Evolutionary conservation across 2,113 vertebrate genomes (phyloP).

Genomic region (Sander vitreus): DNA sequence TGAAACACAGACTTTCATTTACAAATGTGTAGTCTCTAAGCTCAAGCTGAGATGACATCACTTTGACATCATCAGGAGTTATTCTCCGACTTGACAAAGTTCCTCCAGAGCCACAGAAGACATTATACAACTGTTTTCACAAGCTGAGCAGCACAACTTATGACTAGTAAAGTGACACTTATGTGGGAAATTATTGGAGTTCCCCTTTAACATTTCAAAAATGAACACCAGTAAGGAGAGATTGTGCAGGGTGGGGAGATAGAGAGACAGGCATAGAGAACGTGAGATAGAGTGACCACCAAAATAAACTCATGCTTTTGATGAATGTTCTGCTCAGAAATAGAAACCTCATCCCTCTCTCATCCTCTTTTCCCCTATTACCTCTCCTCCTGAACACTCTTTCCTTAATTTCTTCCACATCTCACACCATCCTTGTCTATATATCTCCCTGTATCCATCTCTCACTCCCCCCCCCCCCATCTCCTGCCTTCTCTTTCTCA

Average conservation of each 20-base stretch:
- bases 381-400: slow-evolving; percentile 48
- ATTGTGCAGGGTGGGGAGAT: not conserved
- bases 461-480: slow-evolving; percentile 3
- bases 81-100: slow-evolving; percentile 1
- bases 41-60: not conserved
- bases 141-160: not conserved
- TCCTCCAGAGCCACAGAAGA: slow-evolving; percentile 6
- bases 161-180: not conserved
- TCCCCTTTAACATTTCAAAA: not conserved
- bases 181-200: not conserved
- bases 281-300: slow-evolving; percentile 58
- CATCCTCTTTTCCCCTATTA: slow-evolving; percentile 58
- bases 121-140: slow-evolving; percentile 1
- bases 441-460: slow-evolving; percentile 57
- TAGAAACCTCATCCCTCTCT: slow-evolving; percentile 78
- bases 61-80: not conserved
- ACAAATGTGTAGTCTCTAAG: not conserved
- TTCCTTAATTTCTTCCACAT: slow-evolving; percentile 49
- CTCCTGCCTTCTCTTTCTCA: slow-evolving; percentile 42
- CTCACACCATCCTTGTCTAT: slow-evolving; percentile 52
- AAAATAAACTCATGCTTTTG: slow-evolving; percentile 73
- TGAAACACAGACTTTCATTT: not conserved
- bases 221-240: slow-evolving; percentile 1
- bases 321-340: slow-evolving; percentile 77
- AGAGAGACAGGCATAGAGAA: slow-evolving; percentile 36